phyloP scores from a whole-genome alignment of 2,888 invertebrate species.

The Chrysopilus asiliformis region DNA sequence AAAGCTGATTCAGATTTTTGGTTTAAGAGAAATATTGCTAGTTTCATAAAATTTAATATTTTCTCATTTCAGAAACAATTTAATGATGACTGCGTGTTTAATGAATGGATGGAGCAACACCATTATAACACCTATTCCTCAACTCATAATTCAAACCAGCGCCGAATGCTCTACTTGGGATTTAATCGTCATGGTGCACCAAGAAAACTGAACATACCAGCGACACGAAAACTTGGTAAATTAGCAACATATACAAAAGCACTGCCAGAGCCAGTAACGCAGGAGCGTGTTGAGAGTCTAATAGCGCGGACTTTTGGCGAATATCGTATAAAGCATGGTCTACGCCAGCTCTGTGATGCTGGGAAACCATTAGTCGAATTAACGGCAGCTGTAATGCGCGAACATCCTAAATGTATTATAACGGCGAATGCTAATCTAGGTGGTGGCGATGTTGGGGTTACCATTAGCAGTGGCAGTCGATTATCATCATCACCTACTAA shows the following conservation, averaged over 20 bases:
- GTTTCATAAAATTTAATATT: too few relatives aligned
- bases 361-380: conserved; percentile 34
- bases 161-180: conserved; percentile 61
- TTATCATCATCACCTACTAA: conserved; percentile 3
- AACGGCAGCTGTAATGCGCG: conserved; percentile 34
- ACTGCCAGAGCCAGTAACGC: conserved; percentile 44
- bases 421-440: conserved; percentile 24
- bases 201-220: conserved; percentile 57
- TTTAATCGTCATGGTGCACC: conserved; percentile 60
- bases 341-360: conserved; percentile 37
- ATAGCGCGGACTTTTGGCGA: conserved; percentile 39
- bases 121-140: conserved; percentile 78
- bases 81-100: conserved; percentile 74
- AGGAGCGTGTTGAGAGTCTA: conserved; percentile 40
- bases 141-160: conserved; percentile 54
- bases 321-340: conserved; percentile 36
- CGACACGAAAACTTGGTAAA: conserved; percentile 52
- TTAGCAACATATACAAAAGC: conserved; percentile 63
- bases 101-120: conserved; percentile 72
- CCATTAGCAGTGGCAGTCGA: not conserved
- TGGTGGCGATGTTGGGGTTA: conserved; percentile 16
- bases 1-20: too few relatives aligned
- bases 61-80: conserved; percentile 67
- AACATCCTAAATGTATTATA: conserved; percentile 34
- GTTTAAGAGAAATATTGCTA: too few relatives aligned